Evolutionary conservation across 2,888 invertebrate species (phyloP).

Genomic region (Ectemnius cavifrons): DNA sequence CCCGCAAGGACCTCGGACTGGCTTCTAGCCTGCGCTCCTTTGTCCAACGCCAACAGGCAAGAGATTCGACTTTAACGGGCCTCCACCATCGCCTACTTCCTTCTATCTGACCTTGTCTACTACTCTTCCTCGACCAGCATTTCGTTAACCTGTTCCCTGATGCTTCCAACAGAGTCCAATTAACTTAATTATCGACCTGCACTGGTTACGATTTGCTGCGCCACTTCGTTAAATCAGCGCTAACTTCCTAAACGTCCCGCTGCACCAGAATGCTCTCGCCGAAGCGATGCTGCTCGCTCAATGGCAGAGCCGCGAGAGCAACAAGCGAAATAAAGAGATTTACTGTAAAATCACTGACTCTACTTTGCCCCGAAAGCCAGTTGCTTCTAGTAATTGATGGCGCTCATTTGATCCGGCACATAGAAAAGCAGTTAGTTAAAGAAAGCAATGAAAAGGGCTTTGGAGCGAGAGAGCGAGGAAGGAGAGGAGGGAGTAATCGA

Average conservation of each 20-base stretch:
- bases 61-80: constrained; percentile 16
- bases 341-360: constrained; percentile 42
- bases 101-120: neutral
- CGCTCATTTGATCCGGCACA: constrained; percentile 50
- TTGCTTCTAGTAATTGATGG: constrained; percentile 49
- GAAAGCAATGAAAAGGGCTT: neutral
- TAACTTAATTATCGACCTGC: constrained; percentile 1
- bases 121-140: too few species aligned
- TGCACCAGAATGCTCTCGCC: neutral
- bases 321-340: constrained; percentile 38
- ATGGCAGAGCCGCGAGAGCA: neutral
- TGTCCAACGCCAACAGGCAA: constrained; percentile 22
- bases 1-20: constrained; percentile 26
- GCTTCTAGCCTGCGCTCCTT: constrained; percentile 31
- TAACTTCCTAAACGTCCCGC: neutral
- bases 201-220: neutral
- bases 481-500: constrained; percentile 65
- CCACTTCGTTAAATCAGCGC: neutral
- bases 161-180: neutral
- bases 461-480: constrained; percentile 8
- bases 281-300: too few species aligned
- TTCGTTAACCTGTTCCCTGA: too few species aligned
- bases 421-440: constrained; percentile 45
- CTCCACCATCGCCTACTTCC: neutral
- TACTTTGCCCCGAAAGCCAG: constrained; percentile 32